These are phyloP conservation scores for Platichthys flesus DNA, from an alignment of 2,113 vertebrate species.

Conservation along the genomic window DNA sequence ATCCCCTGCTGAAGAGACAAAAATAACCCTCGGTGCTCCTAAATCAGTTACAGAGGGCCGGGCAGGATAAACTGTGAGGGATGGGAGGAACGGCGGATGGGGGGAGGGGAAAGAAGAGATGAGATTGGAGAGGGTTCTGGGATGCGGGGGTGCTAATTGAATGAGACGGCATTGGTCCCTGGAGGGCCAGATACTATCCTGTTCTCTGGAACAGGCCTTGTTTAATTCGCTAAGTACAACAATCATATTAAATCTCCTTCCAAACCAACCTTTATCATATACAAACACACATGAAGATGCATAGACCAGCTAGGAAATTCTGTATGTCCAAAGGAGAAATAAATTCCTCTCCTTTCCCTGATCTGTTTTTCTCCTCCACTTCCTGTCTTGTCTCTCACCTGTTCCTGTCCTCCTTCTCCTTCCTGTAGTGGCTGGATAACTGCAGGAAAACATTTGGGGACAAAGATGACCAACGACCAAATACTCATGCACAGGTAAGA, in stretches of 20 bases:
- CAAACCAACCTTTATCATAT: conserved; percentile 33
- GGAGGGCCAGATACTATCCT: conserved; percentile 76
- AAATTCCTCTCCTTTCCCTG: not conserved
- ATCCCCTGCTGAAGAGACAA: conserved; percentile 64
- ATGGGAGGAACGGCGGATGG: conserved; percentile 6
- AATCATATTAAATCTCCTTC: conserved; percentile 87
- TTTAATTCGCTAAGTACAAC: conserved; percentile 86
- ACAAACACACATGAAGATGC: conserved; percentile 22
- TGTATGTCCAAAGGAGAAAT: not conserved
- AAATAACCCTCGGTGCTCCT: conserved; percentile 71
- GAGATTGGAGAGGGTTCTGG: conserved; percentile 81
- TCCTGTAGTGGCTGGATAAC: conserved; percentile 91
- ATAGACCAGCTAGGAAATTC: not conserved
- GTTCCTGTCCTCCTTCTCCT: conserved; percentile 23
- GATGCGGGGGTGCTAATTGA: conserved; percentile 86
- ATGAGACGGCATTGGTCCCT: conserved; percentile 81
- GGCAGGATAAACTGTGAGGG: conserved; percentile 44
- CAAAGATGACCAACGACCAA: conserved; percentile 85
- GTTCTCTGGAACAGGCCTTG: conserved; percentile 76
- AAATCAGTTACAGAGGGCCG: conserved; percentile 74
- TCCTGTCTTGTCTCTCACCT: conserved; percentile 6
- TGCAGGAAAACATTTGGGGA: conserved; percentile 95
- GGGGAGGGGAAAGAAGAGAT: conserved; percentile 70
- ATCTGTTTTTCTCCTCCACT: not conserved
- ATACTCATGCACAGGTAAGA: conserved; percentile 90